phyloP scores from a whole-genome alignment of 2,113 vertebrate genomes.

The Sturnira hondurensis region DNA sequence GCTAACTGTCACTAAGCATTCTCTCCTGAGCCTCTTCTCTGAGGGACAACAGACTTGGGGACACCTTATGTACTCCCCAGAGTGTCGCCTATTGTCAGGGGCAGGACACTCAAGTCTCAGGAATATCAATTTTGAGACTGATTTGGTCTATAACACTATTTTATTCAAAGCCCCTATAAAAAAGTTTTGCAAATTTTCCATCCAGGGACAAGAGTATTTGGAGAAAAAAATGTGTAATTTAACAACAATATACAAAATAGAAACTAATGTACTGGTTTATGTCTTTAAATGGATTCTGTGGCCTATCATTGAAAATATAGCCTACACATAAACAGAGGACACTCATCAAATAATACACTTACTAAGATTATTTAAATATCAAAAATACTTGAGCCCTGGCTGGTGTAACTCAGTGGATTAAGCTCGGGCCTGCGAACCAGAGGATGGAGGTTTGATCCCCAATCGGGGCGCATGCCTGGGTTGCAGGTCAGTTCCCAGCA shows the following conservation, averaged over 20 bases:
- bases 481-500: too few species aligned
- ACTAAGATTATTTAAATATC: background rate
- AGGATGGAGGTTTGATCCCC: too few species aligned
- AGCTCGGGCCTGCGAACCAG: too few species aligned
- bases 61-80: too few species aligned
- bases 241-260: background rate
- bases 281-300: background rate
- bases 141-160: background rate
- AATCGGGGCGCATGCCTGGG: too few species aligned
- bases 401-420: too few species aligned
- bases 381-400: background rate
- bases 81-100: background rate
- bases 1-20: background rate
- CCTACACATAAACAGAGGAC: background rate
- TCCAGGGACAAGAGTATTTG: background rate
- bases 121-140: background rate
- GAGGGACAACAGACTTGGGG: background rate
- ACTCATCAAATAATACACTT: background rate
- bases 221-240: background rate
- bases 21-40: background rate
- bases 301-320: background rate
- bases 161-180: background rate
- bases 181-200: background rate
- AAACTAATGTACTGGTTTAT: background rate
- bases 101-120: background rate